Conservation (phyloP, 2,888 invertebrate species). For the Eilema sororculum region DNA sequence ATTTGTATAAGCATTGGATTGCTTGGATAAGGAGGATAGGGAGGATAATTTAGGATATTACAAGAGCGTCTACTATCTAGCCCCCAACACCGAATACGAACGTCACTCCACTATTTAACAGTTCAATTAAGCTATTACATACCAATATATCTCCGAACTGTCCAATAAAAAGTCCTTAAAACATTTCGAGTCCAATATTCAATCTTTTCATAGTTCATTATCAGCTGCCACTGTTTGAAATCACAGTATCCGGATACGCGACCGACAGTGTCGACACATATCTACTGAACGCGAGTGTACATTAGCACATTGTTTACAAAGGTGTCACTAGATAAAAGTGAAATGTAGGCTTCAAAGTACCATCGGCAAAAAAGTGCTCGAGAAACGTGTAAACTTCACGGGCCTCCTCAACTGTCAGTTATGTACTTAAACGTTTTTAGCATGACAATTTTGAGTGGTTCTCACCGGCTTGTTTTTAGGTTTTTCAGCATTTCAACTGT, state of each 20-base stretch:
- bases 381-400: neutral
- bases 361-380: conserved; percentile 18
- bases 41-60: no score
- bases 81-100: no score
- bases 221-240: neutral
- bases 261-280: conserved; percentile 2
- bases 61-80: no score
- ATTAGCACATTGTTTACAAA: conserved; percentile 32
- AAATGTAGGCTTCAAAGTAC: conserved; percentile 41
- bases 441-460: no score
- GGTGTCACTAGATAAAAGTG: conserved; percentile 39
- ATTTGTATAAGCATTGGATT: no score
- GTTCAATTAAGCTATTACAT: conserved; percentile 15
- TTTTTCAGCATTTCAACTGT: no score
- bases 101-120: no score
- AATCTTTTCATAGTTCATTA: conserved; percentile 33
- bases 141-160: conserved; percentile 44
- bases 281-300: conserved; percentile 25
- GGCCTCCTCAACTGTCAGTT: no score
- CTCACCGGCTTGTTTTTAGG: no score
- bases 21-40: no score
- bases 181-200: conserved; percentile 36
- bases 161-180: conserved; percentile 41
- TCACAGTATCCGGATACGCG: conserved; percentile 1
- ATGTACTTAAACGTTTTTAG: no score